These are phyloP conservation scores for Sclerurus mexicanus DNA, from an alignment of 2,113 vertebrate species.

Conservation along the genomic window DNA sequence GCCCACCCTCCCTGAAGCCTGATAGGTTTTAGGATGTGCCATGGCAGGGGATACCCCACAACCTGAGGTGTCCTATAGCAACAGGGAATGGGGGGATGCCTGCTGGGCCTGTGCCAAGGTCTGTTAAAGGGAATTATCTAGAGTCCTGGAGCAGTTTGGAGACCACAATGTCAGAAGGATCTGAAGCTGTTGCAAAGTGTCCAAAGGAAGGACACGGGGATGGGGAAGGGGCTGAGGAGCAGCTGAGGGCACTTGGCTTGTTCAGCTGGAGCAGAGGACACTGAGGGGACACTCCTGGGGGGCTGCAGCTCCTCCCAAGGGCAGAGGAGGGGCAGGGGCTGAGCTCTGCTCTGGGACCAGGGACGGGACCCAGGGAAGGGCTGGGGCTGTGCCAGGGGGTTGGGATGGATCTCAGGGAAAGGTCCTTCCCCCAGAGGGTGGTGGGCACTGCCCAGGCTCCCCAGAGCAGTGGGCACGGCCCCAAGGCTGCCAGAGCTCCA, in stretches of 20 bases:
- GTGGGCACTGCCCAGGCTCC: not conserved
- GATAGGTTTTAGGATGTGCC: accelerated
- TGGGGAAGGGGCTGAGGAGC: not conserved
- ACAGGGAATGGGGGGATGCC: not conserved
- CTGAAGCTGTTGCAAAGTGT: not conserved
- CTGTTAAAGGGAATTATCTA: not conserved
- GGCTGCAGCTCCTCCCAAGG: not conserved
- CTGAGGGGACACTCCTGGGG: not conserved
- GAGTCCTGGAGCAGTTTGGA: not conserved
- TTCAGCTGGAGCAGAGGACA: not conserved
- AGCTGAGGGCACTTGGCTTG: not conserved
- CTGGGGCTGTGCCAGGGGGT: not conserved
- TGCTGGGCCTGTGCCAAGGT: not conserved
- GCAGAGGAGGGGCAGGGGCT: not conserved
- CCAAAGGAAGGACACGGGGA: not conserved
- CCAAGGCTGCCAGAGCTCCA: not conserved
- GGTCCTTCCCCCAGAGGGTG: not conserved
- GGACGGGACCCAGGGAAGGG: not conserved
- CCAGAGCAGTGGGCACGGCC: not conserved
- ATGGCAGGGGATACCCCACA: not conserved
- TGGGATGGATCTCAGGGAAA: not conserved
- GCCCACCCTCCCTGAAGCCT: not conserved
- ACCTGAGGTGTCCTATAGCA: not conserved
- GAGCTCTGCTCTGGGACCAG: not conserved
- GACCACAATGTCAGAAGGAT: not conserved